These are phyloP conservation scores for Anhinga rufa DNA, from an alignment of 2,113 vertebrate genomes.

Conservation along the genomic window DNA sequence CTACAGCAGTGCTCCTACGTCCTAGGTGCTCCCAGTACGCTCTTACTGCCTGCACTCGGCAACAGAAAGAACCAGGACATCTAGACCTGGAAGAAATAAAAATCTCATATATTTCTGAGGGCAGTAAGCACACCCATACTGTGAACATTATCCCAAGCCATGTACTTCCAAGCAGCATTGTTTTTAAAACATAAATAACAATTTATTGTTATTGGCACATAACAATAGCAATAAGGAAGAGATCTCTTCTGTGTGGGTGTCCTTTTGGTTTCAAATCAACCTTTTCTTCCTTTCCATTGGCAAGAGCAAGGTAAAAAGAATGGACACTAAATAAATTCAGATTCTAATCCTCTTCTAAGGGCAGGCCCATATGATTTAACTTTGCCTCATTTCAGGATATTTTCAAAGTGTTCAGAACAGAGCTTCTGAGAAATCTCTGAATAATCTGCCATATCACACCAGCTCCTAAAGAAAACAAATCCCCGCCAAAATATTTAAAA, in stretches of 20 bases:
- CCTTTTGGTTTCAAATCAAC: not conserved
- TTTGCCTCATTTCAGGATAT: not conserved
- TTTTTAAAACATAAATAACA: not conserved
- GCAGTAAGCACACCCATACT: not conserved
- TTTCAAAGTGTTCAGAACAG: not conserved
- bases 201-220: not conserved
- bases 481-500: not conserved
- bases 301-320: not conserved
- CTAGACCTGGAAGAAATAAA: not conserved
- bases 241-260: not conserved
- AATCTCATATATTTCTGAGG: not conserved
- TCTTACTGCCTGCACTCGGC: not conserved
- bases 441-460: not conserved
- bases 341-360: not conserved
- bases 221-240: not conserved
- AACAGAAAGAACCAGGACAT: not conserved
- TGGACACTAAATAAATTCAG: not conserved
- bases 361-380: not conserved
- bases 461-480: not conserved
- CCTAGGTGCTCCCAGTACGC: not conserved
- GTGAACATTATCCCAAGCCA: not conserved
- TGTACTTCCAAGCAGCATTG: accelerated
- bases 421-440: not conserved
- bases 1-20: not conserved
- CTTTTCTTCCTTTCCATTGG: not conserved